Evolutionary conservation across 2,113 vertebrate species (phyloP).

Genomic region (Deroptyus accipitrinus): DNA sequence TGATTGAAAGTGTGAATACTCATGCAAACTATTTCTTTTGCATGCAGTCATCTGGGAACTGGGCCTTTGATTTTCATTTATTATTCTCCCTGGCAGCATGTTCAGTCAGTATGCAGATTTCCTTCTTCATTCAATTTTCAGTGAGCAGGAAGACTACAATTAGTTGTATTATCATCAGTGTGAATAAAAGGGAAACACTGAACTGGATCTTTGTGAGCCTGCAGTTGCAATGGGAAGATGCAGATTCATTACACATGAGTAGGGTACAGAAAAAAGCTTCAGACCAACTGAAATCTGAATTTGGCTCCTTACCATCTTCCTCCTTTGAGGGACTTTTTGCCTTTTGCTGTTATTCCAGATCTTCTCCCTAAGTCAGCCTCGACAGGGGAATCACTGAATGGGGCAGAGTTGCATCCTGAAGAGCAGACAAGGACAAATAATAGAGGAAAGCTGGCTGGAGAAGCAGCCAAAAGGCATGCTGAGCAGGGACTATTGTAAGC

Average conservation of each 20-base stretch:
- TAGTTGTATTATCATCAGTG: slow-evolving; percentile 46
- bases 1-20: slow-evolving; percentile 38
- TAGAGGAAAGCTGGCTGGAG: neutral
- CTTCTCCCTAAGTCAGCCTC: neutral
- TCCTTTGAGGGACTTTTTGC: neutral
- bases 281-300: neutral
- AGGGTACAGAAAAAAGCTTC: neutral
- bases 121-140: slow-evolving; percentile 54
- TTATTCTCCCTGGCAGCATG: slow-evolving; percentile 51
- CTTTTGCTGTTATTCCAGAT: neutral
- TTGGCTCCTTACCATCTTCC: neutral
- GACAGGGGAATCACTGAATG: neutral
- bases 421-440: neutral
- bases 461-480: neutral
- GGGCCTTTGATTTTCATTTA: slow-evolving; percentile 53
- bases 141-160: slow-evolving; percentile 55
- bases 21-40: slow-evolving; percentile 31
- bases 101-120: slow-evolving; percentile 56
- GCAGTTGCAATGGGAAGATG: neutral
- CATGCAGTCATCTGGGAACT: slow-evolving; percentile 27
- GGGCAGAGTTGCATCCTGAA: neutral
- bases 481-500: neutral
- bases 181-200: slow-evolving; percentile 38
- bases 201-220: neutral
- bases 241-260: neutral